These are phyloP conservation scores for Rhea americana DNA, from an alignment of 2,113 vertebrate genomes.

Conservation along the genomic window DNA sequence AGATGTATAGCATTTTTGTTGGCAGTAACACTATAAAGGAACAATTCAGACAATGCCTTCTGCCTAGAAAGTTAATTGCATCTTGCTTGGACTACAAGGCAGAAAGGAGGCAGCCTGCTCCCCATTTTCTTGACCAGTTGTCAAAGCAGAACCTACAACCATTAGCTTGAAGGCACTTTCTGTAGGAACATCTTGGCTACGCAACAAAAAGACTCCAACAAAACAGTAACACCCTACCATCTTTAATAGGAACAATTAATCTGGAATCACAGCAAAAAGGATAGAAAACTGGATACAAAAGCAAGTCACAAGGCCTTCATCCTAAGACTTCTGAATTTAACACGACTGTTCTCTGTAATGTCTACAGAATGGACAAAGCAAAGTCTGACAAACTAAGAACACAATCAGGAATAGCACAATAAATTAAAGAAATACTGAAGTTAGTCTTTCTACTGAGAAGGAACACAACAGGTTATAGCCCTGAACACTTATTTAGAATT, in stretches of 20 bases:
- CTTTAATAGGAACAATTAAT: not conserved
- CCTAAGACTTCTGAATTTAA: not conserved
- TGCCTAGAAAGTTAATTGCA: not conserved
- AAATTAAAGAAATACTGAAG: not conserved
- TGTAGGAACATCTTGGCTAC: not conserved
- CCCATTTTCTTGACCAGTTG: not conserved
- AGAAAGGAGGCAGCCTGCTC: not conserved
- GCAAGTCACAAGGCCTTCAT: not conserved
- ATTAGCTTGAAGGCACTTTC: not conserved
- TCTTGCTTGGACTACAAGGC: not conserved
- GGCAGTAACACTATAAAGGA: not conserved
- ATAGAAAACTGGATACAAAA: not conserved
- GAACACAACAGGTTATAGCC: not conserved
- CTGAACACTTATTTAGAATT: not conserved
- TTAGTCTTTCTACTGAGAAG: not conserved
- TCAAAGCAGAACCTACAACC: not conserved
- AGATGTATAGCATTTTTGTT: not conserved
- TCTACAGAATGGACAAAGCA: accelerated
- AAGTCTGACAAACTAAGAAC: not conserved
- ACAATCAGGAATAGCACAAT: not conserved
- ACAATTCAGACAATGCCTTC: not conserved
- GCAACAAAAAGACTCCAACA: not conserved
- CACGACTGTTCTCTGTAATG: not conserved
- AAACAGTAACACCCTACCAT: not conserved
- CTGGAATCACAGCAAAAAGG: not conserved